Base-by-base conservation (phyloP, 2,113 vertebrate genomes). In the Cinclus cinclus region DNA sequence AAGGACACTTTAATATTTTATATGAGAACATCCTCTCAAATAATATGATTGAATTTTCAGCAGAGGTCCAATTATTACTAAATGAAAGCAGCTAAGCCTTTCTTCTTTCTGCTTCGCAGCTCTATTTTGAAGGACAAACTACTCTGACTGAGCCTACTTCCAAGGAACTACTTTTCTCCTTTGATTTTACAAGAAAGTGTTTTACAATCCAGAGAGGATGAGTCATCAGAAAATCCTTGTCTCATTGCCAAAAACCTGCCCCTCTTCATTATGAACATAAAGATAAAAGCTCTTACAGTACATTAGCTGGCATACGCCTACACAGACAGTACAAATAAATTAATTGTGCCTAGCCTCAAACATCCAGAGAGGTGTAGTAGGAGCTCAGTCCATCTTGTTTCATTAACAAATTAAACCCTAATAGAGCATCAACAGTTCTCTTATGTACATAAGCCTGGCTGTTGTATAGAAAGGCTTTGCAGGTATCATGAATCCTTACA, bases 391-490 rank as follows among this genome's bases (percentile, higher is more conserved):
- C 84, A 92, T 97, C 97, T 97, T 96, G 96, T 96, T 98, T 98
- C 97, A 98, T 98, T 98, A 98, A 98, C 97, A 98, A 98, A 98
- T 98, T 97, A 97, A 97, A 97, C 69, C 90, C 68, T 95, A 98
- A 97, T 91, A 96, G 95, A 97, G 94, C 96, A 59, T 53, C 87
- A 67, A 94, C 94, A 83, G 71, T 96, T 95, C 90, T 97, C 95
- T 83, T 92, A 69, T 13, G 52, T 76, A 93, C 58, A 82, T 80
- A 93, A 65, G 90, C 73, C 83, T 58, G 13, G 79, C 77, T 88
- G 58, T 63, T 65, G 56, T 64, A 46, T 65, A 52, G 82, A 79
- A 96, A 63, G 41, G 30, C 44, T 92, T 67, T 80, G 76, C 50
- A 89, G 76, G 63, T 82, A 71, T 50, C 67, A 25, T 5, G 46